A percentile compares a stretch with the other conserved stretches of the same genome.
These are phyloP conservation scores for Crotophaga sulcirostris DNA, from an alignment of 2,113 vertebrate species.

Conservation along the genomic window DNA sequence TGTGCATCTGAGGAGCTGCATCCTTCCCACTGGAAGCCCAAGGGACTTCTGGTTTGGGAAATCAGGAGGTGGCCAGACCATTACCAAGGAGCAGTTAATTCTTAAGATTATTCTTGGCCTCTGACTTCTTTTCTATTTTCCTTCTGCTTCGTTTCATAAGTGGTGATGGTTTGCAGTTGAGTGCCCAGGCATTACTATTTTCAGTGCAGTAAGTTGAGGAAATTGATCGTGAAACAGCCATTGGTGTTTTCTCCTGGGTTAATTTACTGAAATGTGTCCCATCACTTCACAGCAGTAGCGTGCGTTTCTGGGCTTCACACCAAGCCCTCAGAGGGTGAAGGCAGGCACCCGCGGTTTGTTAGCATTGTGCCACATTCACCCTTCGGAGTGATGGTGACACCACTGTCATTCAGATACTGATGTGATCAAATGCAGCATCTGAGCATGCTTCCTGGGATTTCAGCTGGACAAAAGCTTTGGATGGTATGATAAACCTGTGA, in stretches of 20 bases:
- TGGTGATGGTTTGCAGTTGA: background rate
- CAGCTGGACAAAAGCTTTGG: background rate
- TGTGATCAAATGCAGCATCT: background rate
- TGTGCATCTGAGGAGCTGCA: background rate
- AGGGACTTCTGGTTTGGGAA: background rate
- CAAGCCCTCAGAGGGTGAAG: background rate
- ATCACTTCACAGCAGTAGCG: background rate
- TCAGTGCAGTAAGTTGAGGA: background rate
- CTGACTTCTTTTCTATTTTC: background rate
- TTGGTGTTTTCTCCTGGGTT: background rate
- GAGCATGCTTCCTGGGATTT: background rate
- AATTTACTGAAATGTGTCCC: background rate
- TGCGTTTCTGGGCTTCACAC: background rate
- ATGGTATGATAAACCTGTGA: background rate
- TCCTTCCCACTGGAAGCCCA: background rate
- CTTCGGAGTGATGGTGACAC: background rate
- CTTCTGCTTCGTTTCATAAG: background rate
- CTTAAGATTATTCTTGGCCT: background rate
- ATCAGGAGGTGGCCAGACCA: background rate
- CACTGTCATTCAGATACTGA: background rate
- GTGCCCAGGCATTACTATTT: background rate
- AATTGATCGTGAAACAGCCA: background rate
- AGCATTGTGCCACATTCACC: accelerated
- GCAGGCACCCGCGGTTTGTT: background rate
- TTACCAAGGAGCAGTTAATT: background rate